A percentile compares a stretch with the other conserved stretches of the same genome.
phyloP scores from a whole-genome alignment of 2,888 invertebrate species.

The Scaptomyza parva region DNA sequence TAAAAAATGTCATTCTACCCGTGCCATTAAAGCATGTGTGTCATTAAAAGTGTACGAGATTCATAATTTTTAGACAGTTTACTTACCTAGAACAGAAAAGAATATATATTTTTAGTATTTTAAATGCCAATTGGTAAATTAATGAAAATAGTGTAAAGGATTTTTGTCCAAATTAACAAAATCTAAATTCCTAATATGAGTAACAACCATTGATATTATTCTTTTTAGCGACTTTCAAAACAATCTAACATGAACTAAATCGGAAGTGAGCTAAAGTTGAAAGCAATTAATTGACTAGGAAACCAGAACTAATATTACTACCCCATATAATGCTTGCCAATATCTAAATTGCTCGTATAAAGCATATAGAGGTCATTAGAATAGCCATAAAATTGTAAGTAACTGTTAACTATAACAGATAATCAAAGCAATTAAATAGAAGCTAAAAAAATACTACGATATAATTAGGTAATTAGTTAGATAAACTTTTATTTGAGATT shows the following conservation, averaged over 20 bases:
- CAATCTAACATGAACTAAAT: neutral
- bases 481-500: constrained; percentile 28
- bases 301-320: constrained; percentile 10
- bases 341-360: constrained; percentile 15
- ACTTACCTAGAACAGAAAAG: constrained; percentile 63
- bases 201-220: neutral
- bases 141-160: neutral
- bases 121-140: neutral
- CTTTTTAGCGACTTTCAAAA: neutral
- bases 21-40: neutral
- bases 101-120: constrained; percentile 2
- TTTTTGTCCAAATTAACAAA: too few species aligned
- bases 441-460: constrained; percentile 22
- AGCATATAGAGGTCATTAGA: constrained; percentile 53
- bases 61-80: neutral
- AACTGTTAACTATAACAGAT: constrained; percentile 28
- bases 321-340: neutral
- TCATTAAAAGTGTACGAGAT: constrained; percentile 44
- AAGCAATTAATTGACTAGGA: neutral
- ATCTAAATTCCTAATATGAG: neutral
- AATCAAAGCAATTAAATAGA: constrained; percentile 32
- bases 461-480: constrained; percentile 28
- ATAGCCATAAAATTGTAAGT: constrained; percentile 45
- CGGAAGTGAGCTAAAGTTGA: neutral
- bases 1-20: constrained; percentile 17